These are phyloP conservation scores for Aldabrachelys gigantea DNA, from an alignment of 2,113 vertebrate species.

Conservation along the genomic window DNA sequence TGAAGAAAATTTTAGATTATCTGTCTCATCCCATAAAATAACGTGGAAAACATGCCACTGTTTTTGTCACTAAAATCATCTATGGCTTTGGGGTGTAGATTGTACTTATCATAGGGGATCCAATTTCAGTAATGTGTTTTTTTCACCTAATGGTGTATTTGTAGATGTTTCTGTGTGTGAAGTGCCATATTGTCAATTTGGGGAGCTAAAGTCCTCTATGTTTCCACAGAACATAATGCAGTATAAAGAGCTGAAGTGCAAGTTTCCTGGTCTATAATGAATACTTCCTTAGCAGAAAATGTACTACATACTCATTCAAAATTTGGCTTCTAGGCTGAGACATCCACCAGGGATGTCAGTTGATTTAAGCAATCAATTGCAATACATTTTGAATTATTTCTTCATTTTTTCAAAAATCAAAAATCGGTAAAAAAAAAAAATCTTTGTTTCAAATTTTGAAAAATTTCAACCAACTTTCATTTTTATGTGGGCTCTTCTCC, in stretches of 20 bases:
- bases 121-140: neutral
- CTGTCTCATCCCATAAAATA: neutral
- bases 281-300: neutral
- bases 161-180: neutral
- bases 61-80: fast-evolving
- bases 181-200: neutral
- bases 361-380: neutral
- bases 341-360: neutral
- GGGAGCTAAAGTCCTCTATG: neutral
- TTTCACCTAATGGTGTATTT: neutral
- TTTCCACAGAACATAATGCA: neutral
- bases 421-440: neutral
- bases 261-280: neutral
- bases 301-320: neutral
- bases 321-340: neutral
- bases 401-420: neutral
- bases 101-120: neutral
- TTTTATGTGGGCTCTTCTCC: neutral
- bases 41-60: neutral
- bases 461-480: neutral
- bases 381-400: neutral
- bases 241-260: neutral
- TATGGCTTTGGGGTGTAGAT: neutral
- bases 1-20: neutral
- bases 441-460: neutral